Conservation (phyloP, 2,888 invertebrate genomes). For the Rotaria magnacalcarata region DNA sequence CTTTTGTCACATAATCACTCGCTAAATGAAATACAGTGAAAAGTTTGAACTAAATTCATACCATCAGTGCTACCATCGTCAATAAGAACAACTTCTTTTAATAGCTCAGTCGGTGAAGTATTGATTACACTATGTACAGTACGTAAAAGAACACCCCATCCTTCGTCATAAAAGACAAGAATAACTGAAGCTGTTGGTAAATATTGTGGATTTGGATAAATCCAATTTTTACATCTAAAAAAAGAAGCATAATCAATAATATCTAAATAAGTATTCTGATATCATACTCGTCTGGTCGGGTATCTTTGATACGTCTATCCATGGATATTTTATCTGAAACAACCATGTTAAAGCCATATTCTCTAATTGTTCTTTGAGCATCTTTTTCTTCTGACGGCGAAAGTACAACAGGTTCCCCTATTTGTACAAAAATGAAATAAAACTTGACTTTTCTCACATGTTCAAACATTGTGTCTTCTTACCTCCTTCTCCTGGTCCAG, state of each 20-base stretch:
- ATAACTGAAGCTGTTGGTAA: conserved; percentile 86
- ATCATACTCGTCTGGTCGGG: conserved; percentile 73
- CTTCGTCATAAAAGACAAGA: conserved; percentile 82
- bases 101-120: conserved; percentile 58
- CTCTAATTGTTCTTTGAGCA: conserved; percentile 78
- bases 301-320: conserved; percentile 82
- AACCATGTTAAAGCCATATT: conserved; percentile 96
- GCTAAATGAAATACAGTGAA: too few species aligned
- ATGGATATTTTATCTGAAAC: conserved; percentile 91
- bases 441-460: too few species aligned
- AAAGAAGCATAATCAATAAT: conserved; percentile 41
- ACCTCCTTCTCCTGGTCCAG: conserved; percentile 64
- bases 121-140: conserved; percentile 61
- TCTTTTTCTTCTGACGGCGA: conserved; percentile 72
- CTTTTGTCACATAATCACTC: too few species aligned
- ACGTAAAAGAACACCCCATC: conserved; percentile 57
- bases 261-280: conserved; percentile 49
- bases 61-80: conserved; percentile 62
- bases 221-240: conserved; percentile 81
- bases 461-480: conserved; percentile 62
- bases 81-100: conserved; percentile 62
- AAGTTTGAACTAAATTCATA: conserved; percentile 47
- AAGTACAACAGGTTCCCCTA: neutral
- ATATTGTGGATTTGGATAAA: conserved; percentile 67
- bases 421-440: too few species aligned